Conservation (phyloP, 2,797 vertebrate genomes). For the Pampus argenteus region DNA sequence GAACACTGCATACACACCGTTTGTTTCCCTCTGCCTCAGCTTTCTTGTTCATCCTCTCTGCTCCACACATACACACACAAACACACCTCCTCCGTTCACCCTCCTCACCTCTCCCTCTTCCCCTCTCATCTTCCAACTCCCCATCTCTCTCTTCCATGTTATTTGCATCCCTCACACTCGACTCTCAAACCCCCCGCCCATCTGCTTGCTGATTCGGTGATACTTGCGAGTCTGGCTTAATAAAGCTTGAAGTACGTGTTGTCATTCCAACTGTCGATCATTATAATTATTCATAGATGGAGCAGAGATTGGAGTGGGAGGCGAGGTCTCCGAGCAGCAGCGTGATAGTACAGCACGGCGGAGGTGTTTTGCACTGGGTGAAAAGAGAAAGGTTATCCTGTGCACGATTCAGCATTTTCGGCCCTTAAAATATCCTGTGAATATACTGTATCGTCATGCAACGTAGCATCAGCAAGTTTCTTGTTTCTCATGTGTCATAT, state of each 20-base stretch:
- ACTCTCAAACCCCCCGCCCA: slow-evolving; percentile 35
- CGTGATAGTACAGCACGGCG: slow-evolving; percentile 48
- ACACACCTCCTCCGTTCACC: slow-evolving; percentile 17
- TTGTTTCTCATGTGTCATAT: no score
- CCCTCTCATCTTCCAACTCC: slow-evolving; percentile 52
- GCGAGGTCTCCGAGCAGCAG: slow-evolving; percentile 72
- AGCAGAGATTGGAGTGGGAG: slow-evolving; percentile 79
- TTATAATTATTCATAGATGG: slow-evolving; percentile 83
- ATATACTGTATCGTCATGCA: slow-evolving; percentile 29
- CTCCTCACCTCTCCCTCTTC: background rate
- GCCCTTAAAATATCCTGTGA: slow-evolving; percentile 35
- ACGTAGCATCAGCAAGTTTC: slow-evolving; percentile 20
- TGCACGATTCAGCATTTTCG: slow-evolving; percentile 71
- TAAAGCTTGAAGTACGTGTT: slow-evolving; percentile 82
- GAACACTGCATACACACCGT: slow-evolving; percentile 21
- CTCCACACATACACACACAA: slow-evolving; percentile 14
- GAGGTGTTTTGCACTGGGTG: slow-evolving; percentile 61
- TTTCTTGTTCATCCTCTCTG: slow-evolving; percentile 12
- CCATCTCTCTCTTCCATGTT: slow-evolving; percentile 49
- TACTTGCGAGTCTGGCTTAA: slow-evolving; percentile 76
- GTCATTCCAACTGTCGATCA: slow-evolving; percentile 82
- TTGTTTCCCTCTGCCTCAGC: slow-evolving; percentile 27
- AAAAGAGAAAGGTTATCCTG: slow-evolving; percentile 49
- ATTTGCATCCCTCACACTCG: slow-evolving; percentile 62
- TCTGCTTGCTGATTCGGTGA: slow-evolving; percentile 72